Evolutionary conservation across 2,113 vertebrate genomes (phyloP).

Genomic region (Stictonetta naevosa): DNA sequence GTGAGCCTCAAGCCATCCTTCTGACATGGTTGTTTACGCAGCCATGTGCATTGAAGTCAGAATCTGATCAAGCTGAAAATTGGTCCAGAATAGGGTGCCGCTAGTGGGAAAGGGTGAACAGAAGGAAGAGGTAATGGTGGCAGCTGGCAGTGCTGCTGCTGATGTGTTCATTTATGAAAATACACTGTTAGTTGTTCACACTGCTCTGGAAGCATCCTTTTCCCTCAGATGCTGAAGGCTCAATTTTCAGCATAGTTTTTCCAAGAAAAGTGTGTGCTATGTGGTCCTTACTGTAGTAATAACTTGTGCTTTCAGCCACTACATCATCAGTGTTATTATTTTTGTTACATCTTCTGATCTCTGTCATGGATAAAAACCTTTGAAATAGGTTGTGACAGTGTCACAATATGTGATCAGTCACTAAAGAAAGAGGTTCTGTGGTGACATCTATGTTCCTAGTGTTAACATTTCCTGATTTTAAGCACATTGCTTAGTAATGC

Average conservation of each 20-base stretch:
- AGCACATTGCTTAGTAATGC: neutral
- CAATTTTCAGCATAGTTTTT: neutral
- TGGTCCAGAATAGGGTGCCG: neutral
- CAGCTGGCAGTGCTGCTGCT: neutral
- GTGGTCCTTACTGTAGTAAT: neutral
- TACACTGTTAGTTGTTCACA: neutral
- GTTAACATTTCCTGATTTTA: neutral
- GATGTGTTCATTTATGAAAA: neutral
- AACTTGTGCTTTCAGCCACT: neutral
- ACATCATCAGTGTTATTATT: neutral
- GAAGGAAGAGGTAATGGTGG: neutral
- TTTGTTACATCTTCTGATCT: neutral
- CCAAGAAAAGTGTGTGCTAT: neutral
- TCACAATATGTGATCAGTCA: neutral
- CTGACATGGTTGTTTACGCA: neutral
- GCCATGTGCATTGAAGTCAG: neutral
- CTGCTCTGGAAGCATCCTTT: neutral
- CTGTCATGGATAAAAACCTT: neutral
- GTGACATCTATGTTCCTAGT: neutral
- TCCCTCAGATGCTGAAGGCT: neutral
- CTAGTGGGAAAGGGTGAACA: neutral
- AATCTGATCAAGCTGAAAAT: neutral
- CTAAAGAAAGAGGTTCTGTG: neutral
- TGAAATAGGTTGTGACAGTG: neutral
- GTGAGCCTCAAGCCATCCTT: neutral